Conservation (phyloP, 2,888 invertebrate genomes). For the Tridacna gigas region DNA sequence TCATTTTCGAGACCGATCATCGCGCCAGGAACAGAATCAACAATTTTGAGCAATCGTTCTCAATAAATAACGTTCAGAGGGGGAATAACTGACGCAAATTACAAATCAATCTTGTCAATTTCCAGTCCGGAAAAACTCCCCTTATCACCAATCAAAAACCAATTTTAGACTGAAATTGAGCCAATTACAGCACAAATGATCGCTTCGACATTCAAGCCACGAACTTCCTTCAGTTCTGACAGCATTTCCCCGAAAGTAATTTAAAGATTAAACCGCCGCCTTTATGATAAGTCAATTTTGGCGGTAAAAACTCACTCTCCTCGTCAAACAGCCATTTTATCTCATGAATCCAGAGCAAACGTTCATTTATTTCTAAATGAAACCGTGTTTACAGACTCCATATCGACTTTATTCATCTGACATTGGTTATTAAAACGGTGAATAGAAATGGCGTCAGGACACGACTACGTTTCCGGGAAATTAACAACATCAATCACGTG, state of each 20-base stretch:
- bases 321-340: constrained; percentile 56
- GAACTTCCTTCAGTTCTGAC: constrained; percentile 59
- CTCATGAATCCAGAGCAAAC: constrained; percentile 60
- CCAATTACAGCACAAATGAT: constrained; percentile 67
- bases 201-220: constrained; percentile 60
- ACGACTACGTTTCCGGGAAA: constrained; percentile 63
- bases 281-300: constrained; percentile 65
- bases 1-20: constrained; percentile 1
- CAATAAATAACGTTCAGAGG: constrained; percentile 54
- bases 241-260: constrained; percentile 63
- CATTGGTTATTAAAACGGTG: constrained; percentile 61
- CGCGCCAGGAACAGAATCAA: not conserved
- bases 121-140: constrained; percentile 57
- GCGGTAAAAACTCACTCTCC: constrained; percentile 55
- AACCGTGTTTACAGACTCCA: constrained; percentile 54
- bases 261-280: constrained; percentile 64
- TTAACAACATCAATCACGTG: constrained; percentile 65
- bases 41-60: constrained; percentile 36
- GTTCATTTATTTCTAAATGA: constrained; percentile 62
- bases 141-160: constrained; percentile 69
- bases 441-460: constrained; percentile 54
- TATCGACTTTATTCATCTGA: constrained; percentile 63
- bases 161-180: constrained; percentile 66
- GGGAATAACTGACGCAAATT: constrained; percentile 55
- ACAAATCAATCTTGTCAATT: constrained; percentile 61